phyloP scores from a whole-genome alignment of 2,797 vertebrate species.

The Eospalax fontanierii region DNA sequence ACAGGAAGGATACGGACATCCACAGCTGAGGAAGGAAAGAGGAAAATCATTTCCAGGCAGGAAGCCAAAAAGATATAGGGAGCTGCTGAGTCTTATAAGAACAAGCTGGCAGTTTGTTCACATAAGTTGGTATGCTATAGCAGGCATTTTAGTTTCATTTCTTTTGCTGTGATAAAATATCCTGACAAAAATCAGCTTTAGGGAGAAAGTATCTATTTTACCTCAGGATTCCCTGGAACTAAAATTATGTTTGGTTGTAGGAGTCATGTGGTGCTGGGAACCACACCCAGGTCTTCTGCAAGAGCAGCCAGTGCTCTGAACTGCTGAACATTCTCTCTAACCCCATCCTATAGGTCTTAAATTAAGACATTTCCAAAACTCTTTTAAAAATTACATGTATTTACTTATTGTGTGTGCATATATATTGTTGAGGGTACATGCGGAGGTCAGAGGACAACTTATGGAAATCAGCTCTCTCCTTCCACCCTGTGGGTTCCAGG shows the following conservation, averaged over 20 bases:
- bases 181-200: background rate
- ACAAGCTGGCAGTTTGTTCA: background rate
- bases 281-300: too few relatives aligned
- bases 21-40: background rate
- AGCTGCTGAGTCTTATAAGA: background rate
- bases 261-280: too few relatives aligned
- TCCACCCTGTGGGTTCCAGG: background rate
- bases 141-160: background rate
- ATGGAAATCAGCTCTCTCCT: background rate
- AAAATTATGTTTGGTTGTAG: too few relatives aligned
- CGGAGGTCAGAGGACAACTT: background rate
- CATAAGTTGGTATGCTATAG: background rate
- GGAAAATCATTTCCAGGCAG: background rate
- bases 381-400: background rate
- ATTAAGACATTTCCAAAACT: background rate
- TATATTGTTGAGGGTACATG: fast-evolving
- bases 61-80: background rate
- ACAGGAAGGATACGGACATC: background rate
- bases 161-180: background rate
- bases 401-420: background rate
- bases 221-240: too few relatives aligned
- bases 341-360: background rate
- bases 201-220: background rate
- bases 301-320: too few relatives aligned
- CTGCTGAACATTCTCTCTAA: too few relatives aligned